phyloP scores from a whole-genome alignment of 30 jellyfish, hydroid and myxozoan genomes.

The Mastigias papua region DNA sequence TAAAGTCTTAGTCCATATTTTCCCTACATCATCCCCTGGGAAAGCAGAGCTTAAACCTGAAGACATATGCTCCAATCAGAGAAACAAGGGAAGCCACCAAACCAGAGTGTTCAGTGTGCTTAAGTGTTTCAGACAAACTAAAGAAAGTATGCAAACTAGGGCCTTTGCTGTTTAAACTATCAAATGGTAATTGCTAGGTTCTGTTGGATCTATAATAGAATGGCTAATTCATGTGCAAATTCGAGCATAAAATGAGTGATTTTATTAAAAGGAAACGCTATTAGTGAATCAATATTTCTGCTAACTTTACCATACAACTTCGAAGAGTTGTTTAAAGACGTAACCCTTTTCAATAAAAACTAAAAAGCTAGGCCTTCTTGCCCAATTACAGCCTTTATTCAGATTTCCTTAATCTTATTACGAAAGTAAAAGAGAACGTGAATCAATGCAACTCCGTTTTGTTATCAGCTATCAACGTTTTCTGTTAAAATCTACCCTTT shows the following conservation, averaged over 20 bases:
- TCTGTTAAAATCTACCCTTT: constrained; percentile 29
- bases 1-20: no score
- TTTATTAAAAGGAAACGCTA: not conserved
- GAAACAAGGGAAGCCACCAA: no score
- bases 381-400: constrained; percentile 18
- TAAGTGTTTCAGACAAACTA: no score
- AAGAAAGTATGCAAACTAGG: no score
- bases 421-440: constrained; percentile 48
- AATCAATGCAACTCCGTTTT: not conserved
- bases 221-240: no score
- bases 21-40: no score
- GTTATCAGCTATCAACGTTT: constrained; percentile 6
- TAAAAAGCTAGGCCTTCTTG: constrained; percentile 5
- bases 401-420: constrained; percentile 19
- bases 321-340: constrained; percentile 36
- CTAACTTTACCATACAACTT: not conserved
- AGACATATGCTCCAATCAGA: no score
- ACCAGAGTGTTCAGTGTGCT: no score
- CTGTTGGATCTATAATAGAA: no score
- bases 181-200: no score
- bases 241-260: not conserved
- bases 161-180: no score
- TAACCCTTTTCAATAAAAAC: constrained; percentile 30
- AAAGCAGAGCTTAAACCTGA: no score
- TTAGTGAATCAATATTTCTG: not conserved